Conservation (phyloP, 35 echinoderm and acorn worm genomes). For the Acanthaster planci region DNA sequence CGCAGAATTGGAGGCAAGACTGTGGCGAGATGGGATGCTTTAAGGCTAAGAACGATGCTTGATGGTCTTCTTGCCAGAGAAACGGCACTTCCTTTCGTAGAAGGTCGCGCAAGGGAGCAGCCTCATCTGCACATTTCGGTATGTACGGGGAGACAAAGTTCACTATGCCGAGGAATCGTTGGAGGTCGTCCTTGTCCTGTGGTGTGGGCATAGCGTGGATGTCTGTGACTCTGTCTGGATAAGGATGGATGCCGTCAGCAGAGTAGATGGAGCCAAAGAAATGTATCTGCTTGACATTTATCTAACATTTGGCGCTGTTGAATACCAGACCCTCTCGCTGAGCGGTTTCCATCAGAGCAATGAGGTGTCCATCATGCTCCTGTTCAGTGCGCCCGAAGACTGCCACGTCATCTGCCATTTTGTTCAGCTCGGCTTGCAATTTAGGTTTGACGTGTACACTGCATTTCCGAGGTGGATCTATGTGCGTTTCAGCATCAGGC, state of each 20-base stretch:
- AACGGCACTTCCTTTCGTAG: conserved; percentile 33
- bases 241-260: conserved; percentile 39
- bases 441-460: no score
- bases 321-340: no score
- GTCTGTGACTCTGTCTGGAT: conserved; percentile 42
- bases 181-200: conserved; percentile 68
- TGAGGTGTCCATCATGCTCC: no score
- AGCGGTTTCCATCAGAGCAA: no score
- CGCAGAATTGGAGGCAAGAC: conserved; percentile 50
- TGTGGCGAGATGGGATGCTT: conserved; percentile 32
- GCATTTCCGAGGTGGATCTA: no score
- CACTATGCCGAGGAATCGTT: conserved; percentile 50
- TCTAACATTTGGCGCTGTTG: no score
- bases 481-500: no score
- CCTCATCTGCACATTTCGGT: conserved; percentile 1
- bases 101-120: conserved; percentile 30
- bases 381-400: no score
- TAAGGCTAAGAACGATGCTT: neutral
- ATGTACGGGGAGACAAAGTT: conserved; percentile 54
- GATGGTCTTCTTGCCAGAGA: conserved; percentile 40
- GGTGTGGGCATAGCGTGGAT: conserved; percentile 46
- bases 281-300: neutral
- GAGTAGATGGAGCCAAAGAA: conserved; percentile 50
- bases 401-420: no score
- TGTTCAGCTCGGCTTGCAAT: no score